These are phyloP conservation scores for Pseudomugil gertrudae DNA, from an alignment of 2,797 vertebrate genomes.

Conservation along the genomic window DNA sequence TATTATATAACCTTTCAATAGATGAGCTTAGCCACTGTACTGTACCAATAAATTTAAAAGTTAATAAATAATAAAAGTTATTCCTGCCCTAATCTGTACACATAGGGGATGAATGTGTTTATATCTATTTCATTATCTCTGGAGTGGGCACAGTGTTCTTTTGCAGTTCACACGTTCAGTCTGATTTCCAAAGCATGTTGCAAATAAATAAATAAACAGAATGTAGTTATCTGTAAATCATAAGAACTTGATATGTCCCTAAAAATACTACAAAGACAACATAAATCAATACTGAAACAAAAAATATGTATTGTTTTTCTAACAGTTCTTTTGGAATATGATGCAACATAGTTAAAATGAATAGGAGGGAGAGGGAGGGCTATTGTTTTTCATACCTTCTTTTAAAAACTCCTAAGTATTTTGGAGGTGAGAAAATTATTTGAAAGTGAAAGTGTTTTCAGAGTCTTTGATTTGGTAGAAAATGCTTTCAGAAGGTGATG, in stretches of 20 bases:
- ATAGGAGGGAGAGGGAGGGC: neutral
- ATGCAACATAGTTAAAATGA: neutral
- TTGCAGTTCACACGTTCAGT: conserved; percentile 1
- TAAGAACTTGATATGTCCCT: neutral
- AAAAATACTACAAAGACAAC: neutral
- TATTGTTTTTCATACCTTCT: neutral
- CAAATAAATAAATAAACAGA: neutral
- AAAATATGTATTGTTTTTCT: no score
- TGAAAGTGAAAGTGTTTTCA: neutral
- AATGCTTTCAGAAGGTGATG: neutral
- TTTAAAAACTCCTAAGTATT: neutral
- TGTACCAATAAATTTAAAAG: conserved; percentile 10
- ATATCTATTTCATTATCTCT: conserved; percentile 6
- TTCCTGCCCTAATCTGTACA: conserved; percentile 24
- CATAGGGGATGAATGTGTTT: neutral
- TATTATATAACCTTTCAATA: conserved; percentile 46
- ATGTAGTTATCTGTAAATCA: no score
- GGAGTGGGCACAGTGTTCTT: conserved; percentile 15
- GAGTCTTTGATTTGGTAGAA: neutral
- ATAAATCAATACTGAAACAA: neutral
- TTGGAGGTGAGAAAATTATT: neutral
- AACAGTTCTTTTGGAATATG: neutral
- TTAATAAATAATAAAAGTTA: conserved; percentile 26
- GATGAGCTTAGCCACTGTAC: conserved; percentile 37
- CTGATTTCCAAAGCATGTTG: neutral